phyloP scores from a whole-genome alignment of 2,113 vertebrate species.

The Nycticorax nycticorax region DNA sequence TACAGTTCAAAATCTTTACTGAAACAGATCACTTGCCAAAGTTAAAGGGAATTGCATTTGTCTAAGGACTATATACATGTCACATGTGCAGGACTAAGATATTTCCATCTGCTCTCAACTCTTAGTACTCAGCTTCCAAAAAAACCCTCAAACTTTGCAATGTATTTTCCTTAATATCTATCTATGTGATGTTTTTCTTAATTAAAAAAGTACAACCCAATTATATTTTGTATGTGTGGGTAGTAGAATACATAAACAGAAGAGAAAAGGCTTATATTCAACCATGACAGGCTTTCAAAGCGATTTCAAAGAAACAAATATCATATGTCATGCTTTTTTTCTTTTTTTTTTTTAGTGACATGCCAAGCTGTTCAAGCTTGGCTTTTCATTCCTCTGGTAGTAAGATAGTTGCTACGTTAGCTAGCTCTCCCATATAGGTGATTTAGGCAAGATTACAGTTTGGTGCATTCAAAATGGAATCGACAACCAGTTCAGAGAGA shows the following conservation, averaged over 20 bases:
- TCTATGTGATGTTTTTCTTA: conserved; percentile 47
- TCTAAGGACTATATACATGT: neutral
- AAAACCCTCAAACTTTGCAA: conserved; percentile 5
- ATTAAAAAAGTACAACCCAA: conserved; percentile 66
- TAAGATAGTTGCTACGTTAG: neutral
- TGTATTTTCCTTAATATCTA: neutral
- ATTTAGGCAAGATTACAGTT: neutral
- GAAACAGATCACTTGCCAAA: neutral
- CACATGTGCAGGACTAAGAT: neutral
- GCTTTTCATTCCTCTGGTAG: conserved; percentile 12
- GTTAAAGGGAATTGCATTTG: neutral
- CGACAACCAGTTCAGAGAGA: neutral
- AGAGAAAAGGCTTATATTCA: conserved; percentile 43
- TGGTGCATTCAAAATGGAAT: neutral
- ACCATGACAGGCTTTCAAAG: conserved; percentile 56
- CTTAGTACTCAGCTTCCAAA: neutral
- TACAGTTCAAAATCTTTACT: rapidly evolving
- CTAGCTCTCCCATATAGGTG: neutral
- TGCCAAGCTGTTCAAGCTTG: conserved; percentile 38
- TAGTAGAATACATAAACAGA: conserved; percentile 67
- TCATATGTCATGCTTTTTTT: conserved; percentile 36
- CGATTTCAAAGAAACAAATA: conserved; percentile 59
- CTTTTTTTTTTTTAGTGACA: neutral
- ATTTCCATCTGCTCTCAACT: neutral
- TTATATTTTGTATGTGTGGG: conserved; percentile 61